Base-by-base conservation (phyloP, 30 jellyfish, hydroid and myxozoan species). In the Hydra vulgaris region DNA sequence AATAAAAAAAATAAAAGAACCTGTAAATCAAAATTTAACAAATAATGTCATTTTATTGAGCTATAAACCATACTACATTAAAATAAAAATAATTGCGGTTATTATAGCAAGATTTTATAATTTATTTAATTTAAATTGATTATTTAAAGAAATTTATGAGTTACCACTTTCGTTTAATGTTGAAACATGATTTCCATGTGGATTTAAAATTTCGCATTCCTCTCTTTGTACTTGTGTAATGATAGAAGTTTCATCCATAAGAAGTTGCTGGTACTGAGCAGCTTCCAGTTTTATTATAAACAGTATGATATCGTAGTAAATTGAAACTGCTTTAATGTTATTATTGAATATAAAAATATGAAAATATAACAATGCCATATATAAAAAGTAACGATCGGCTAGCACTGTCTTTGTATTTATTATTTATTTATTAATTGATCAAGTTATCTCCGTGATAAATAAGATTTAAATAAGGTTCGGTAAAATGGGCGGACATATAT, bases 191-290 rank as follows among this genome's bases (percentile, higher is more conserved):
- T 86, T 90, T 68, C 97, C 95, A 84, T 89, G 84, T 80, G 90
- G 81, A 19, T 85, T 88, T 17, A 26, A n/a, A 71, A 78, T 89
- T 81, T 85, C 92, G 82, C 94, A 84, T 73, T 85, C 89, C 81
- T 90, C 76, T 79, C 70, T 79, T 78, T 90, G 76, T 72, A 90
- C 97, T 82, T 90, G 97, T 25, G 97, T 90, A 81, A 90, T 90
- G 74, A 90, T 90, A 93, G 97, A 90, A 94, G 97, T 82, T 21
- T 93, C 85, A 87, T 90, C 97, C 97, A 90, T 90, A 80, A 85
- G 95, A 76, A 90, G 94, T 84, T 79, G 94, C 79, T 74, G 83
- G 73, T 90, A 85, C 75, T 75, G 83, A 25, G 90, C 53, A 12
- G 92, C 25, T 85, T 87, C 97, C 97, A 90, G 97, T 86, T 76